Base-by-base conservation (phyloP, 2,113 vertebrate genomes). In the Corynorhinus townsendii region DNA sequence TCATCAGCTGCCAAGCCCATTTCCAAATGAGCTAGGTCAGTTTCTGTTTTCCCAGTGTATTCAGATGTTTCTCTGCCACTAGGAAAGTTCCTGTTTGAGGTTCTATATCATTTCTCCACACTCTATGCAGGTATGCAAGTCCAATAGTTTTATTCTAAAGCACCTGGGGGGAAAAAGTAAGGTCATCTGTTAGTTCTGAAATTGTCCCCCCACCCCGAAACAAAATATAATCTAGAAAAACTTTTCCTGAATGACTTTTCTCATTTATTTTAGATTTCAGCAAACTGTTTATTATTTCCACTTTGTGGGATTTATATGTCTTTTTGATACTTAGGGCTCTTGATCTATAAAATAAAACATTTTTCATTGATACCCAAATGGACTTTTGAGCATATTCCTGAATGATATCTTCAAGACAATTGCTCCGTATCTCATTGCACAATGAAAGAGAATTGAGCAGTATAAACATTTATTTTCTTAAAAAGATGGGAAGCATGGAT, bases 31-130 rank as follows among this genome's bases (percentile, higher is more conserved):
- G 95, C 94, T 91, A 80, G 85, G 96, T 95, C 94, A 97, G 97
- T 97, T 97, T 97, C 97, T 97, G 97, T 97, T 97, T 97, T 95
- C 97, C 97, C 95, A 97, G 97, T 96, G 84, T 86, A 93, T 95
- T 97, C 85, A 93, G 95, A 95, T 96, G 94, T 89, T 96, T 97
- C 95, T 89, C 75, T 72, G 79, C 89, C 92, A 95, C 92, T 56
- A 92, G 82, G 52, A 95, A 92, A 96, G 95, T 92, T 96, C 95
- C 94, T 95, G 92, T 92, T 95, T 89, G 68, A 92, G 93, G 93
- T 85, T 90, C 56, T 89, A 0, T 72, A 4, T 47, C 16, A 5
- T 54, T 47, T 88, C 85, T 85, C 11, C 85, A n/a, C 3, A 59
- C n/a, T 91, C 43, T 43, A n/a, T 59, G 38, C n/a, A 83, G 38